These are phyloP conservation scores for Percopsis transmontana DNA, from an alignment of 2,113 vertebrate genomes.

Conservation along the genomic window DNA sequence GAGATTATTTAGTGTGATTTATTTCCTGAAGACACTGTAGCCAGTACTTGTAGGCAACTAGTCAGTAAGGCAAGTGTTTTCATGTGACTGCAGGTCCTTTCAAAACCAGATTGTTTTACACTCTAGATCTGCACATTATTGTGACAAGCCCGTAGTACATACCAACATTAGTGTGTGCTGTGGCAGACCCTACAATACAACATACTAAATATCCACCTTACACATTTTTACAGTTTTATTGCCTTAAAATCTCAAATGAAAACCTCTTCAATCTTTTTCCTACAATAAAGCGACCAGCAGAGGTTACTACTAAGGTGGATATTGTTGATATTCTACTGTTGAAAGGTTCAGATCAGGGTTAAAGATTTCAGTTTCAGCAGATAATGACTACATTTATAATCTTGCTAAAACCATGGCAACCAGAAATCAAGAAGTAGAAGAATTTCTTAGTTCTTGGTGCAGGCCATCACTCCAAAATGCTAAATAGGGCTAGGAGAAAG, in stretches of 20 bases:
- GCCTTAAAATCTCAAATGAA: not conserved
- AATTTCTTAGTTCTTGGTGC: no score
- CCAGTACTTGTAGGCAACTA: no score
- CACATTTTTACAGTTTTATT: not conserved
- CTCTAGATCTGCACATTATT: not conserved
- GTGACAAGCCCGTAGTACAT: conserved; percentile 4
- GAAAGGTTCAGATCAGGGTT: not conserved
- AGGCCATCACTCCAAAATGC: no score
- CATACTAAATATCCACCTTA: not conserved
- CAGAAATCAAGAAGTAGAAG: no score
- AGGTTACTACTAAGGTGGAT: not conserved
- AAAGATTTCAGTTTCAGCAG: no score
- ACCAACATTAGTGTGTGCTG: conserved; percentile 27
- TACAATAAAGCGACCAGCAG: not conserved
- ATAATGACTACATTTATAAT: no score
- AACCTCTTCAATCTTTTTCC: not conserved
- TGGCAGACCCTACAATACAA: not conserved
- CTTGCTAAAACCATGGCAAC: no score
- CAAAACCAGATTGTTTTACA: not conserved
- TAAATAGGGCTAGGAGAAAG: no score
- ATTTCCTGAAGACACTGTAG: not conserved
- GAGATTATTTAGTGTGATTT: not conserved
- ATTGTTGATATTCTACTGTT: not conserved
- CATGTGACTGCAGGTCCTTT: not conserved
- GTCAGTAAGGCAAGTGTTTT: not conserved